These are phyloP conservation scores for Australoheros scitulus DNA, from an alignment of 2,113 vertebrate species.

Conservation along the genomic window DNA sequence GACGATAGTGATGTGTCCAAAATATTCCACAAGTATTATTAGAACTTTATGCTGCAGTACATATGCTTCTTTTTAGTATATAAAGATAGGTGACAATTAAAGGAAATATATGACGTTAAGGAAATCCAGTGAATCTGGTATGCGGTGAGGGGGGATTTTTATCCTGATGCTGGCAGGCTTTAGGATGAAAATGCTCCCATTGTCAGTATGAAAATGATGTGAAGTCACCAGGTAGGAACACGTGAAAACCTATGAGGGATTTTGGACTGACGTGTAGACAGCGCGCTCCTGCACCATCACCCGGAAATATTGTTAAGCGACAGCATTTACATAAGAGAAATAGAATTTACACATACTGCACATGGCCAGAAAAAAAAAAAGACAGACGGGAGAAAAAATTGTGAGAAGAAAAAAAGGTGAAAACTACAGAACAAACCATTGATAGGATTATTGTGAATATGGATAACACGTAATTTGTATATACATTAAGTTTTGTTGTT, in stretches of 20 bases:
- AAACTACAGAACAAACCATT: neutral
- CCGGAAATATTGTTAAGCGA: neutral
- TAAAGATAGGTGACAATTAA: neutral
- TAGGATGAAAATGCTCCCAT: neutral
- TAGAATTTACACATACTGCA: neutral
- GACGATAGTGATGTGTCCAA: neutral
- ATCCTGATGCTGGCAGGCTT: neutral
- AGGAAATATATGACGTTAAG: neutral
- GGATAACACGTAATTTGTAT: neutral
- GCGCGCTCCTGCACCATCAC: neutral
- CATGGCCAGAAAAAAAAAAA: no score
- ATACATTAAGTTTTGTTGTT: neutral
- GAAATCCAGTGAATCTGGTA: neutral
- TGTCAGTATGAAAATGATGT: neutral
- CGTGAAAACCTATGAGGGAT: neutral
- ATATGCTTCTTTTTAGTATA: neutral
- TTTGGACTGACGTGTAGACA: neutral
- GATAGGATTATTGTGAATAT: neutral
- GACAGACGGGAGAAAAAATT: neutral
- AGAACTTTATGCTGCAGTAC: neutral
- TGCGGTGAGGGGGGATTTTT: neutral
- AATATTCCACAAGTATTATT: neutral
- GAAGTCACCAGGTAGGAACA: neutral
- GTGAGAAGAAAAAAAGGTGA: no score
- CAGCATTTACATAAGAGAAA: neutral